Conservation (phyloP, 2,888 invertebrate genomes). For the Callosobruchus maculatus region DNA sequence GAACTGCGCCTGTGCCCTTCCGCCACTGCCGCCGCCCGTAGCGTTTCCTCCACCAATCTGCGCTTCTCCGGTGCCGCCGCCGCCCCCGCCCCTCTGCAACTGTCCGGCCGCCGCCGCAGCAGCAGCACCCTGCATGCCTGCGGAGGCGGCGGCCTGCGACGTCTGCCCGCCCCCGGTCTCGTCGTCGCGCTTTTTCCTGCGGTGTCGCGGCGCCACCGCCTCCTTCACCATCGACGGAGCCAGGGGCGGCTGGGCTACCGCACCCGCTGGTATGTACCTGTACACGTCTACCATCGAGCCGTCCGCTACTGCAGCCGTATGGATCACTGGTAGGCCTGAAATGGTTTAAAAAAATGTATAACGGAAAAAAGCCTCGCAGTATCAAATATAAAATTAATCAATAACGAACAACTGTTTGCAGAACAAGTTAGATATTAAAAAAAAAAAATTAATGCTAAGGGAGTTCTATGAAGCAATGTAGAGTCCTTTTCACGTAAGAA, state of each 20-base stretch:
- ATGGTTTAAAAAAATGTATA: no score
- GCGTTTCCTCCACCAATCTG: not conserved
- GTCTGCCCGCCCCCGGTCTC: conserved; percentile 9
- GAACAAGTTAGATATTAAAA: no score
- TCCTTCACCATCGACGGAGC: conserved; percentile 41
- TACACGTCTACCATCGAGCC: conserved; percentile 31
- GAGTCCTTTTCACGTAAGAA: no score
- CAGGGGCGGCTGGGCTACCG: conserved; percentile 45
- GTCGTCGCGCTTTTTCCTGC: conserved; percentile 42
- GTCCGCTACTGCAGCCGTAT: conserved; percentile 27
- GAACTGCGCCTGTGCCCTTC: conserved; percentile 48
- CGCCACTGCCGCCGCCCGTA: conserved; percentile 8
- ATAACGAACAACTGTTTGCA: no score
- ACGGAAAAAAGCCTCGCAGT: no score
- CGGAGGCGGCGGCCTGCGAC: conserved; percentile 19
- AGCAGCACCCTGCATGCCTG: conserved; percentile 45
- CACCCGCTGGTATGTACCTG: conserved; percentile 37
- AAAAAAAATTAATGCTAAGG: no score
- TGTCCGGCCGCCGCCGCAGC: conserved; percentile 10
- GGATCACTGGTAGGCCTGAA: conserved; percentile 28
- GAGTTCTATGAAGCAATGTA: no score
- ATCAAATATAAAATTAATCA: no score
- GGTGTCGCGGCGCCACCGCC: conserved; percentile 46
- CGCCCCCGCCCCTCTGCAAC: not conserved
- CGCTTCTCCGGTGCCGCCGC: not conserved